Evolutionary conservation across 2,888 invertebrate genomes (phyloP), one percentile per base, ranked within the genome.

Genomic region (Fissipunctia ypsillon): DNA sequence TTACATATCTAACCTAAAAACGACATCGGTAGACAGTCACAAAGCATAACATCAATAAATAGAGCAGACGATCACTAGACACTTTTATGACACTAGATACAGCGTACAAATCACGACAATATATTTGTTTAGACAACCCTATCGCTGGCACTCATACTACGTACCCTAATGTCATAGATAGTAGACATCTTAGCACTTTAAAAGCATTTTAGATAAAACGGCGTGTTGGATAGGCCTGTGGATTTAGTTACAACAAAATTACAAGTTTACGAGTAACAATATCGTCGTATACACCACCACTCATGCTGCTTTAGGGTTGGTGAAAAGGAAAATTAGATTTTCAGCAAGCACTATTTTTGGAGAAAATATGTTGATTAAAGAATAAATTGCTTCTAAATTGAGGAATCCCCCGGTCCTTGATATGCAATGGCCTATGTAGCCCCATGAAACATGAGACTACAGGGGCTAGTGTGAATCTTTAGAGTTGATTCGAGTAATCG

Each of bases 191-290:
- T 90, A 93, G 92, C 92, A 89, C 91, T 95, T 94, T 94, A 93
- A 94, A 94, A 93, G 91, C 93, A 91, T 94, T 94, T 94, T 91
- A 94, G 94, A 94, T 94, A 94, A 93, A 91, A 91, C 88, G 87
- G 90, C 88, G 88, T 92, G 91, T 91, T 87, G 81, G 91, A 92
- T 92, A 91, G 89, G 91, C 88, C 90, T 90, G 89, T 90, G 91
- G 92, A 93, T 93, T 93, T 91, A 91, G 94, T 93, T 92, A 94
- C 94, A 92, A 94, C 93, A 94, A 94, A 93, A 94, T 93, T 92
- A 95, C 94, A 93, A 90, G 91, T 95, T 95, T 95, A 95, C 91
- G 93, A 93, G 88, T 90, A 89, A 91, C 92, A 91, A 93, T 94
- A 94, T 93, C 90, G 91, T 87, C 86, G 88, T 91, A 90, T 90